phyloP scores from a whole-genome alignment of 2,888 invertebrate genomes.

The Andrena bicolor region DNA sequence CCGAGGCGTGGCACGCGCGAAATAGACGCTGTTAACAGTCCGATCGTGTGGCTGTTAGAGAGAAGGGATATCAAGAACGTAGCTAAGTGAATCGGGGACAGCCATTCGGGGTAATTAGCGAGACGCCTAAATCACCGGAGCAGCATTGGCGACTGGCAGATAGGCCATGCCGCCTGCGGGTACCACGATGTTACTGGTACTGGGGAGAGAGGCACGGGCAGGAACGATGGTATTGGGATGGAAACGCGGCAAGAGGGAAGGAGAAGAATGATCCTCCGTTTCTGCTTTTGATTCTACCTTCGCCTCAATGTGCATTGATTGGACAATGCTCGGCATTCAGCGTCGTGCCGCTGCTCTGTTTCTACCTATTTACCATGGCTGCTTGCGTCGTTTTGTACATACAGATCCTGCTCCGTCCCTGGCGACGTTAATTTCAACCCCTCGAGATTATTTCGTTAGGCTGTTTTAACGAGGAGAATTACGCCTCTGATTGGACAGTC shows the following conservation, averaged over 20 bases:
- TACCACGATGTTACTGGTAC: conserved; percentile 74
- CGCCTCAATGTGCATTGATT: conserved; percentile 82
- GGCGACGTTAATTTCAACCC: not conserved
- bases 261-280: conserved; percentile 43
- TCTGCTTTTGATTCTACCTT: conserved; percentile 58
- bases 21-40: conserved; percentile 28
- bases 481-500: not conserved
- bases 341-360: conserved; percentile 60
- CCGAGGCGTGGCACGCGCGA: not conserved
- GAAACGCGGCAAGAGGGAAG: conserved; percentile 44
- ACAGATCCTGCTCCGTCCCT: not conserved
- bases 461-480: conserved; percentile 8
- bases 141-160: conserved; percentile 77
- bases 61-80: conserved; percentile 52
- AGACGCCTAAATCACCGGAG: conserved; percentile 80
- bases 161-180: conserved; percentile 78
- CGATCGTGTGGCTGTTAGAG: conserved; percentile 38
- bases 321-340: conserved; percentile 78
- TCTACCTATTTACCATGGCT: conserved; percentile 54
- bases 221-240: conserved; percentile 35
- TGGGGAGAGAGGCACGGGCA: conserved; percentile 25
- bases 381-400: conserved; percentile 18
- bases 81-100: conserved; percentile 78
- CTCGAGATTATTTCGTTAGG: conserved; percentile 37
- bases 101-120: conserved; percentile 82